Evolutionary conservation across 2,797 vertebrate species (phyloP).

Genomic region (Alca torda): DNA sequence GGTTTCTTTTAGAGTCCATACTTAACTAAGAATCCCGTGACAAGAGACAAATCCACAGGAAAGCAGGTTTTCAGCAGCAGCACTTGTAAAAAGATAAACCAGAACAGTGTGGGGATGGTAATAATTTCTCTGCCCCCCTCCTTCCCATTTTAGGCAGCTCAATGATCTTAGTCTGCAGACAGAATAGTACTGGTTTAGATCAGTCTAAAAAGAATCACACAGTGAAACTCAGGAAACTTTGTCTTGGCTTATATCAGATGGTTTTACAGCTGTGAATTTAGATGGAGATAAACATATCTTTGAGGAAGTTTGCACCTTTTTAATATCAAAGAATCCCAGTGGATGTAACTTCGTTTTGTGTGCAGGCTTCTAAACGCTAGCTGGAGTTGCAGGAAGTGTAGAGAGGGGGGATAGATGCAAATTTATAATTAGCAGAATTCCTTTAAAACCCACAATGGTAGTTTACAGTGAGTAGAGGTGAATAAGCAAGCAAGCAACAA

Average conservation of each 20-base stretch:
- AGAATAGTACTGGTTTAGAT: not conserved
- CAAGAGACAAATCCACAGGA: not conserved
- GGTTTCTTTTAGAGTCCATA: not conserved
- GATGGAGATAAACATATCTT: not conserved
- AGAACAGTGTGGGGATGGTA: not conserved
- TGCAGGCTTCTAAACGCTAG: not conserved
- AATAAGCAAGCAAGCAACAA: not conserved
- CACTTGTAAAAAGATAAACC: not conserved
- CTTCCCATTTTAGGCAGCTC: not conserved
- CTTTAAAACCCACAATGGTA: not conserved
- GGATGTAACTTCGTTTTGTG: not conserved
- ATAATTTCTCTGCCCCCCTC: not conserved
- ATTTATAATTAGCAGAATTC: not conserved
- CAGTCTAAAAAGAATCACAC: not conserved
- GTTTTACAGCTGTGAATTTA: not conserved
- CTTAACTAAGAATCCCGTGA: not conserved
- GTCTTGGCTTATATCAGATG: not conserved
- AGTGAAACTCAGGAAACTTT: not conserved
- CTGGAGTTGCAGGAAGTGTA: not conserved
- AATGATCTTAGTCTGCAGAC: not conserved
- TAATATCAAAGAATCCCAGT: not conserved
- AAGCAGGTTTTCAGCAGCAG: not conserved
- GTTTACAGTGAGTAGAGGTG: not conserved
- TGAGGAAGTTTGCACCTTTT: not conserved
- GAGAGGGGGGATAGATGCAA: not conserved